phyloP scores from a whole-genome alignment of 2,888 invertebrate genomes.

The Spisula solida region DNA sequence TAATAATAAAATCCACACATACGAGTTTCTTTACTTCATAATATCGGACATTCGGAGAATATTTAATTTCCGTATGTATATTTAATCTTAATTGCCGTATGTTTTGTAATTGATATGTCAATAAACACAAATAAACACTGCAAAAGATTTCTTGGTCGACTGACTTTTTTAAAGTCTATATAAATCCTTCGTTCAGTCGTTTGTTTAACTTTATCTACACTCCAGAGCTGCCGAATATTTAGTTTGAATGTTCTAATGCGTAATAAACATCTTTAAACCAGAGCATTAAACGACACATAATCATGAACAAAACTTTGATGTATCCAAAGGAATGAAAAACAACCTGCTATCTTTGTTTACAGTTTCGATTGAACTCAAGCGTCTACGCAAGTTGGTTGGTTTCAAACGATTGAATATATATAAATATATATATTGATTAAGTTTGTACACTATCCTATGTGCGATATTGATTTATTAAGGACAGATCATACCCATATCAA shows the following conservation, averaged over 20 bases:
- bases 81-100: not conserved
- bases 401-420: slow-evolving; percentile 5
- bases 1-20: too few relatives aligned
- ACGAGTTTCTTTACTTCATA: too few relatives aligned
- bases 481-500: slow-evolving; percentile 16
- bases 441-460: not conserved
- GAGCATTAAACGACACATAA: not conserved
- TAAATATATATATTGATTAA: not conserved
- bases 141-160: not conserved
- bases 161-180: not conserved
- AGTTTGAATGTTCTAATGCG: not conserved
- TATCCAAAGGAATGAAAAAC: slow-evolving; percentile 9
- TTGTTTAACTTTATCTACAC: not conserved
- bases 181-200: not conserved
- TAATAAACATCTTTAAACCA: not conserved
- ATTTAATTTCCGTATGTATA: not conserved
- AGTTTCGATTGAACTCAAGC: not conserved
- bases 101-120: not conserved
- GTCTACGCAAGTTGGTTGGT: not conserved
- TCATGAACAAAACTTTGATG: not conserved
- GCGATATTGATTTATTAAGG: slow-evolving; percentile 20
- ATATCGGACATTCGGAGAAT: not conserved
- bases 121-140: not conserved
- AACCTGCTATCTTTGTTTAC: slow-evolving; percentile 17
- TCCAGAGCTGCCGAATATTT: not conserved